Percentiles rank a stretch among this genome's conserved stretches.
Conservation (phyloP, 2,113 vertebrate species). For the Etheostoma spectabile region DNA sequence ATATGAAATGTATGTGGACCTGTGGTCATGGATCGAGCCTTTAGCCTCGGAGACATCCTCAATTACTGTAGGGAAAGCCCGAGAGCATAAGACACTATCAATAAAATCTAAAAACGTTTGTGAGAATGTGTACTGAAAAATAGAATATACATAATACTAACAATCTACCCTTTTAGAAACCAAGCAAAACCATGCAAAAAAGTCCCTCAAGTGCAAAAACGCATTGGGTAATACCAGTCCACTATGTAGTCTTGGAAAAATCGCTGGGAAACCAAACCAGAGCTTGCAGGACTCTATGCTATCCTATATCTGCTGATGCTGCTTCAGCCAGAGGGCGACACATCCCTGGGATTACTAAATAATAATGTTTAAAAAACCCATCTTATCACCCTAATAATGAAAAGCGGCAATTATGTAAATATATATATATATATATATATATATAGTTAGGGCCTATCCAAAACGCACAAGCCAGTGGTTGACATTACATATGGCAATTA, state of each 20-base stretch:
- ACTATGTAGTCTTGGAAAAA: constrained; percentile 52
- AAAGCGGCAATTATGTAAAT: constrained; percentile 58
- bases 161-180: background rate
- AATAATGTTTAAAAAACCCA: constrained; percentile 57
- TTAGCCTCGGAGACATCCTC: background rate
- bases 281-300: constrained; percentile 40
- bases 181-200: constrained; percentile 11
- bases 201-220: constrained; percentile 13
- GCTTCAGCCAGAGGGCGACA: constrained; percentile 56
- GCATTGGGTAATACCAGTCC: constrained; percentile 37
- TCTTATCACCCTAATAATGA: constrained; percentile 48
- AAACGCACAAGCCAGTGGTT: constrained; percentile 59
- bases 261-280: constrained; percentile 57
- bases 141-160: background rate
- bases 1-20: background rate
- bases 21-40: background rate
- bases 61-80: background rate
- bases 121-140: background rate
- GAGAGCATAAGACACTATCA: background rate
- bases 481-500: constrained; percentile 76
- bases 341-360: constrained; percentile 65
- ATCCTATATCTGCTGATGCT: constrained; percentile 68
- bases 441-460: constrained; percentile 25
- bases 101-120: background rate
- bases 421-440: constrained; percentile 11